Percentiles rank a stretch among this genome's conserved stretches.
phyloP scores from a whole-genome alignment of 1,140 invertebrate genomes.

The Euura saliciscinereae region DNA sequence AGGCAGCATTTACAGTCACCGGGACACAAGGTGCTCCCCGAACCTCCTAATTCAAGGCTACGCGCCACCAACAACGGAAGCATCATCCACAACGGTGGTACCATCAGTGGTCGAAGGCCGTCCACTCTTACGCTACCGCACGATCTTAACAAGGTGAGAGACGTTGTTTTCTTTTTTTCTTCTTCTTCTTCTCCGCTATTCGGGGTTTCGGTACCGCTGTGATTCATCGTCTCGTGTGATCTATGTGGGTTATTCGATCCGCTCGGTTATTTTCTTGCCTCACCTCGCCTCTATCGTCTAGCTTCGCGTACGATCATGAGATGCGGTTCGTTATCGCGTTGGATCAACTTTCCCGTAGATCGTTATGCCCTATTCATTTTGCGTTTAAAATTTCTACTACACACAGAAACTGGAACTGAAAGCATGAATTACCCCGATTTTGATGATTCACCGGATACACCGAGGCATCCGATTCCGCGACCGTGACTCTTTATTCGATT shows the following conservation, averaged over 20 bases:
- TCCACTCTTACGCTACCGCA: constrained; percentile 42
- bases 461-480: not conserved
- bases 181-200: no score
- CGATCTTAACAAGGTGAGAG: constrained; percentile 47
- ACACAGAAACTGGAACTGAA: no score
- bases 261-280: constrained; percentile 3
- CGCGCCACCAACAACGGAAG: constrained; percentile 79
- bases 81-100: constrained; percentile 78
- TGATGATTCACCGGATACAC: not conserved
- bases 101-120: constrained; percentile 69
- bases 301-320: not conserved
- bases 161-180: not conserved
- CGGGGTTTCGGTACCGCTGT: not conserved
- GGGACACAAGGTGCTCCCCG: constrained; percentile 71
- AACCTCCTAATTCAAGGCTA: constrained; percentile 65
- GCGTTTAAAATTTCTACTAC: constrained; percentile 8
- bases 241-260: not conserved
- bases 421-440: not conserved
- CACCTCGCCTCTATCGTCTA: not conserved
- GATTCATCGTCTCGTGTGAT: not conserved
- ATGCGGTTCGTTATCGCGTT: not conserved
- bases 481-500: not conserved
- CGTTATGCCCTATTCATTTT: constrained; percentile 2
- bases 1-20: constrained; percentile 43
- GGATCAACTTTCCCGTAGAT: not conserved